Conservation (phyloP, 2,888 invertebrate species). For the Caenorhabditis sp. region DNA sequence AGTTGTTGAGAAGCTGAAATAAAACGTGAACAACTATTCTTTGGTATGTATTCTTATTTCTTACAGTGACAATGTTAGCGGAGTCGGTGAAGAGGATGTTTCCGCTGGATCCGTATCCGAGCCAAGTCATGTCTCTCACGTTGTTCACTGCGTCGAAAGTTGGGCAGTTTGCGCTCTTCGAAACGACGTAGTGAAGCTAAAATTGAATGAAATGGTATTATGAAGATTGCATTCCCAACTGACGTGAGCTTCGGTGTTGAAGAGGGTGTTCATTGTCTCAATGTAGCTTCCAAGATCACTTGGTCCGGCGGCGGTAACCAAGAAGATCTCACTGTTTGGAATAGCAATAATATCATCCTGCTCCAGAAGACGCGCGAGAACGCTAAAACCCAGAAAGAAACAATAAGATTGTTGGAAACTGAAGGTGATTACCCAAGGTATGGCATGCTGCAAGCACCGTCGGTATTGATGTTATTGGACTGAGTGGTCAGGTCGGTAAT, state of each 20-base stretch:
- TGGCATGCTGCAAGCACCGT: conserved; percentile 61
- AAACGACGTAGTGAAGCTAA: conserved; percentile 62
- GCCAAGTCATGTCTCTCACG: conserved; percentile 54
- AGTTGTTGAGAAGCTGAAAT: conserved; percentile 52
- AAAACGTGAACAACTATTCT: no score
- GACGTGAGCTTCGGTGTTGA: conserved; percentile 55
- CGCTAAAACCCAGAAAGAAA: no score
- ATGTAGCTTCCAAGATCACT: conserved; percentile 33
- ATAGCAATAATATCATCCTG: conserved; percentile 44
- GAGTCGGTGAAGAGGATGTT: conserved; percentile 57
- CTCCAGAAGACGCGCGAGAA: conserved; percentile 39
- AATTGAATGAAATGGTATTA: no score
- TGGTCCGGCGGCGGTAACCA: conserved; percentile 59
- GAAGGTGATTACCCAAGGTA: conserved; percentile 22
- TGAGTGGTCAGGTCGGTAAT: conserved; percentile 47
- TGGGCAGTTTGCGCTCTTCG: conserved; percentile 49
- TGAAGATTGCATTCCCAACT: no score
- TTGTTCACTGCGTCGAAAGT: conserved; percentile 36
- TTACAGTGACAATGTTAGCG: conserved; percentile 24
- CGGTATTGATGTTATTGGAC: conserved; percentile 20
- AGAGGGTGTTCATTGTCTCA: conserved; percentile 43
- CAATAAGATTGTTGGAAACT: no score
- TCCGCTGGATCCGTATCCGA: conserved; percentile 66
- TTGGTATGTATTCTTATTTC: neutral
- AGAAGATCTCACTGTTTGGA: conserved; percentile 61